Conservation (phyloP, 2,888 invertebrate species). For the Drepanosiphum platanoidis region DNA sequence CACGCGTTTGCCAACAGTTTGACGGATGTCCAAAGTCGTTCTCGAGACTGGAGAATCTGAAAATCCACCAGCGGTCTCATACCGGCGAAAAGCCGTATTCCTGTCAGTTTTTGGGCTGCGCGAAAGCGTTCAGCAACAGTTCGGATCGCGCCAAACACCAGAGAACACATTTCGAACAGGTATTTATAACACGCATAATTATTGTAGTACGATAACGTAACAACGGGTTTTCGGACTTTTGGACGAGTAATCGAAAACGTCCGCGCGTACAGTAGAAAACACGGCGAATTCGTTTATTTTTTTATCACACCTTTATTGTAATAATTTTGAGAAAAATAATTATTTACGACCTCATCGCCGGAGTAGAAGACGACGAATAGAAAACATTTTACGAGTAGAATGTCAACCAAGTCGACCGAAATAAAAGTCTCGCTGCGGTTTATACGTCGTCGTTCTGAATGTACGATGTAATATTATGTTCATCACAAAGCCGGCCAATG, state of each 20-base stretch:
- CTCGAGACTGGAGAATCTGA: conserved; percentile 95
- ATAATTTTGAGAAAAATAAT: too few relatives aligned
- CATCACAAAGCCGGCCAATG: too few relatives aligned
- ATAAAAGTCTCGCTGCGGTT: conserved; percentile 39
- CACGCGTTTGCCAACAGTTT: conserved; percentile 74
- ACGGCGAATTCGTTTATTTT: too few relatives aligned
- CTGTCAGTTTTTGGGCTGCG: conserved; percentile 91
- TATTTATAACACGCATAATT: conserved; percentile 68
- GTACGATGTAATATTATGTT: too few relatives aligned
- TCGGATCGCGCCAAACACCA: conserved; percentile 99
- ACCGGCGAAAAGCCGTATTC: conserved; percentile 96
- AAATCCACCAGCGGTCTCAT: conserved; percentile 95
- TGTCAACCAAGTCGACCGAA: conserved; percentile 3
- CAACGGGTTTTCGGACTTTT: too few relatives aligned
- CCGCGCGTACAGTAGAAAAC: too few relatives aligned
- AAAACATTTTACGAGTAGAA: not conserved
- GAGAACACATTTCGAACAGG: conserved; percentile 97
- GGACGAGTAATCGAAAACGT: too few relatives aligned
- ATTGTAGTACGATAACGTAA: too few relatives aligned
- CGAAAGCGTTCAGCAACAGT: conserved; percentile 97
- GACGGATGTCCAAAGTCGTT: conserved; percentile 95
- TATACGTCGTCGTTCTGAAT: too few relatives aligned
- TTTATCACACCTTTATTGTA: too few relatives aligned
- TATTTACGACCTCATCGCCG: too few relatives aligned
- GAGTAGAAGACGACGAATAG: not conserved